Evolutionary conservation across 1,140 invertebrate genomes (phyloP), one percentile per base, ranked within the genome.

Genomic region (Cyclargus thomasi): DNA sequence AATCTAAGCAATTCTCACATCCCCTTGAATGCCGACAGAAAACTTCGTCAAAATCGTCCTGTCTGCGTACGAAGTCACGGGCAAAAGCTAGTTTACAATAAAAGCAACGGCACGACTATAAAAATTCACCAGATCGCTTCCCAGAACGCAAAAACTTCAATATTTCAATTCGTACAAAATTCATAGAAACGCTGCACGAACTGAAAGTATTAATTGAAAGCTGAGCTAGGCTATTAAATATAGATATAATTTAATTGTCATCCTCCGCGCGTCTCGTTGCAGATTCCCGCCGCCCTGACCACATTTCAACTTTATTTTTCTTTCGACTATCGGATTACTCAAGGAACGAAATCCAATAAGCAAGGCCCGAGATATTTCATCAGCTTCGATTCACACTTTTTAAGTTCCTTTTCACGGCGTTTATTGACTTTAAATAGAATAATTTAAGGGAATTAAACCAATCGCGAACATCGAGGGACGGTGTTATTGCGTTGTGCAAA

Each of bases 241-340:
- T 55, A 55, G 18, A 55, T 55, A 59, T 59, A 59, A 59, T 59
- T 59, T 59, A 59, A 59, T 59, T 20, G 53, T 55, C 17, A 59
- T 59, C 21, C 55, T 20, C 21, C 7, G 17, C n/a, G 20, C 18
- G 8, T 17, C 18, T 57, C 55, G 0, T 59, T 59, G 18, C 10
- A 21, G 55, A 59, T 59, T 59, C 55, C 55, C 55, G n/a, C 14
- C 55, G 3, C 16, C 16, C 53, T 21, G 55, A 59, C 55, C 55
- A 59, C 17, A 59, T 59, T 59, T 59, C 21, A 59, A 59, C 55
- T 59, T 59, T 59, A 59, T 59, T 59, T 59, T 59, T 59, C 55
- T 59, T 59, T 59, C 18, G 55, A 7, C 55, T 59, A 59, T 59
- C 55, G 18, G 55, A 59, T 59, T 59, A 59, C 55, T 20, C 21